Evolutionary conservation across 37 sponge, comb jelly and placozoan genomes (phyloP), one percentile per base, ranked within the genome.

Genomic region (Haliclona indistincta): DNA sequence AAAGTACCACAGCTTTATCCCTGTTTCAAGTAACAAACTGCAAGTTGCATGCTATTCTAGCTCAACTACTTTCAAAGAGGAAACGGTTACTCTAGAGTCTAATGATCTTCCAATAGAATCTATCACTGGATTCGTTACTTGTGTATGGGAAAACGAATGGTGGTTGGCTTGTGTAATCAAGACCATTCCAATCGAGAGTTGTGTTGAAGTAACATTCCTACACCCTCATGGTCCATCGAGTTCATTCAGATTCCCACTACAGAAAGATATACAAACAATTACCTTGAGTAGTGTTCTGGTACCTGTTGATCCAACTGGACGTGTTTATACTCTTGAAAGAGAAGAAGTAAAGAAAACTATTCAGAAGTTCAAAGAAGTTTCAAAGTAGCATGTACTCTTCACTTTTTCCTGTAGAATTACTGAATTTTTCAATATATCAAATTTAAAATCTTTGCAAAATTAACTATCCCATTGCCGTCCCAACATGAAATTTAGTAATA

Each of bases 291-390:
- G 28, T 26, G n/a, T 58, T 58, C 26, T 67, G 28, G 54, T 70
- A 25, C 36, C 35, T 30, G 70, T 79, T 37, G 64, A 56, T 20
- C 70, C 80, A n/a, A 77, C 78, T 45, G 78, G 78, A 34, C 56
- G 44, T 39, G 45, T 4, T 39, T 36, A 32, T 11, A 75, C 49
- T 22, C 45, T 38, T 20, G 39, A 10, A 20, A 43, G 39, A n/a
- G 39, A 43, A 7, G 43, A 26, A 70, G n/a, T n/a, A n/a, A n/a
- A n/a, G n/a, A n/a, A n/a, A n/a, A n/a, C n/a, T n/a, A n/a, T n/a
- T n/a, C n/a, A n/a, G n/a, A n/a, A n/a, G n/a, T n/a, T n/a, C n/a
- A n/a, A n/a, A n/a, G n/a, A n/a, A n/a, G n/a, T n/a, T n/a, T n/a
- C n/a, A n/a, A n/a, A n/a, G n/a, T n/a, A n/a, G n/a, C n/a, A n/a